Conservation (phyloP, 1,140 invertebrate genomes). For the Stegodyphus dumicola region DNA sequence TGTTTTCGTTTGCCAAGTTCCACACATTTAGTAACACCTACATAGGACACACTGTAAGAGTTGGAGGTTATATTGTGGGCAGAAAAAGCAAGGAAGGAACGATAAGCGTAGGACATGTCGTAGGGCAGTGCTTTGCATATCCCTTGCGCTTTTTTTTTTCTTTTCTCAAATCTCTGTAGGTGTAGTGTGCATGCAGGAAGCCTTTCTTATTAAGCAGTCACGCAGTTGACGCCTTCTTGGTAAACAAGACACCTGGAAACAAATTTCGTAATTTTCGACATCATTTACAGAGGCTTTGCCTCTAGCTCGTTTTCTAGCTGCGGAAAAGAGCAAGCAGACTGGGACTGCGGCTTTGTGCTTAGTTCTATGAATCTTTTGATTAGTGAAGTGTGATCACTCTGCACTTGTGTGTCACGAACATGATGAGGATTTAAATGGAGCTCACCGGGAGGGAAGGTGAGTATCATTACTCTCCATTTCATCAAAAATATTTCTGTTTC, state of each 20-base stretch:
- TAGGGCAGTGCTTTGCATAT: not conserved
- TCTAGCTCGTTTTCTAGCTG: no score
- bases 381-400: no score
- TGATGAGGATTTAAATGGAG: no score
- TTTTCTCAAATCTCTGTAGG: constrained; percentile 25
- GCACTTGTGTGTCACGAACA: no score
- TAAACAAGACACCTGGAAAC: constrained; percentile 50
- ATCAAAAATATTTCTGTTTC: no score
- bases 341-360: no score
- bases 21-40: not conserved
- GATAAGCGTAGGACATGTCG: constrained; percentile 33
- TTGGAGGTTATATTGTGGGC: constrained; percentile 43
- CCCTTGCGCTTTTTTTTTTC: not conserved
- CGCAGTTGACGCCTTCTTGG: constrained; percentile 28
- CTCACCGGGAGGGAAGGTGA: no score
- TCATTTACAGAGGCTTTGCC: no score
- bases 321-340: no score
- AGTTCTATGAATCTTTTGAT: no score
- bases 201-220: not conserved
- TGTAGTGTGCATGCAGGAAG: constrained; percentile 42
- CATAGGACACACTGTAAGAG: not conserved
- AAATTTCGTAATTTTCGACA: constrained; percentile 20
- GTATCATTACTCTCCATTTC: no score
- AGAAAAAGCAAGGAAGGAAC: constrained; percentile 10
- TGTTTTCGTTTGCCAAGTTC: not conserved